Evolutionary conservation across 1,140 invertebrate species (phyloP).

Genomic region (Drosophila bifasciata): DNA sequence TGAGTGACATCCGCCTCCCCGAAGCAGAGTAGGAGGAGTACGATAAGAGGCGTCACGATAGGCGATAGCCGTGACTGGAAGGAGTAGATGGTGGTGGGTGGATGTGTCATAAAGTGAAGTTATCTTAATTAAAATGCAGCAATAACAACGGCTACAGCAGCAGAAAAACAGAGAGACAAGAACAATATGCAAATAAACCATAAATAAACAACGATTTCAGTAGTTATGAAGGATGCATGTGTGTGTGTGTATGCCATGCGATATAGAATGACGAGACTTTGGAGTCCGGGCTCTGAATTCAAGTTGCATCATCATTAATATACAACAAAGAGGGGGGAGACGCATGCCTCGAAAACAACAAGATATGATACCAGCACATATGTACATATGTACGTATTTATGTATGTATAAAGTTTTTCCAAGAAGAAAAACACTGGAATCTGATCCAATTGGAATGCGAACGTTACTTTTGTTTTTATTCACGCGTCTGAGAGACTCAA

Average conservation of each 20-base stretch:
- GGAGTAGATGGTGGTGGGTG: background rate
- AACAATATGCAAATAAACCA: slow-evolving; percentile 44
- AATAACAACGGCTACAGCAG: slow-evolving; percentile 34
- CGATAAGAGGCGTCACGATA: no score
- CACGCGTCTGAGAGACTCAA: no score
- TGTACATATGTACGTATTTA: slow-evolving; percentile 9
- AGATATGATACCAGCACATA: slow-evolving; percentile 16
- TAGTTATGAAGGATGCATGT: background rate
- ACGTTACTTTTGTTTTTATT: no score
- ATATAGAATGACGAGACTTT: slow-evolving; percentile 32
- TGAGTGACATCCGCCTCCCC: slow-evolving; percentile 26
- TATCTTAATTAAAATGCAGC: slow-evolving; percentile 78
- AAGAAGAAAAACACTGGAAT: slow-evolving; percentile 28
- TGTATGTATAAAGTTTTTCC: slow-evolving; percentile 33
- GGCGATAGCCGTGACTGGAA: background rate
- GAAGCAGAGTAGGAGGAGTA: background rate
- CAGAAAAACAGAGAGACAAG: slow-evolving; percentile 9
- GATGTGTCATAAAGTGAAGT: slow-evolving; percentile 68
- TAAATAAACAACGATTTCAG: slow-evolving; percentile 30
- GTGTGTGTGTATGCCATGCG: background rate
- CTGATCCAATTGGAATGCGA: no score
- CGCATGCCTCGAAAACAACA: slow-evolving; percentile 50
- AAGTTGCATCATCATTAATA: slow-evolving; percentile 47
- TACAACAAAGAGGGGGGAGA: slow-evolving; percentile 30
- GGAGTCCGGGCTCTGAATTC: slow-evolving; percentile 13